Base-by-base conservation (phyloP, 2,888 invertebrate genomes). In the Fabriciana adippe region DNA sequence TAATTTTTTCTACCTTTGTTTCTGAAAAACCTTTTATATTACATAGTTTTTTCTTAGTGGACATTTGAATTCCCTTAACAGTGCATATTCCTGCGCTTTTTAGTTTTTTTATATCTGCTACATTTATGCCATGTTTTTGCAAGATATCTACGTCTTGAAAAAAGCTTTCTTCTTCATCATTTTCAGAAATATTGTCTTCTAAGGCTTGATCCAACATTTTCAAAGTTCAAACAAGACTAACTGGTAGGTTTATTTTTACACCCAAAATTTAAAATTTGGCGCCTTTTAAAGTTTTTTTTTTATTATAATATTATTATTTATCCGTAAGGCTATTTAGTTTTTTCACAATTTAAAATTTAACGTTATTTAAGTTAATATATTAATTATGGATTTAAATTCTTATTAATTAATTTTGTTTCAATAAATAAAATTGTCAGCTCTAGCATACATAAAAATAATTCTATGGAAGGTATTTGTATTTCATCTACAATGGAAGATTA, bases 21-120 rank as follows among this genome's bases (percentile, higher is more conserved):
- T 96, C 96, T 21, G 96, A 95, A 78, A 97, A 95, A 6, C 96
- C 96, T 89, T 96, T 96, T 64, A 96, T 95, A 74, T 93, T 93
- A 76, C 94, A 93, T 64, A 97, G 82, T 79, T 94, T 95, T 80
- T 95, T 96, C 78, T 94, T 94, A 14, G 96, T 96, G 2, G 94
- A 94, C 97, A 97, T 97, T 82, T 96, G 95, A 66, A 97, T 92
- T 0, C 97, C 97, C 90, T 96, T 96, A 59, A 97, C 94, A 0
- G 97, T 97, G 78, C 96, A 96, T 77, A 97, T 96, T 73, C 97
- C 97, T 57, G 94, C 93, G 15, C 93, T 92, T 85, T 97, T 96
- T 74, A 97, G 84, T 83, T 96, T 95, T 87, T 96, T 96, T 41
- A 97, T 95, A 80, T 97, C 97, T 4, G 95, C 95, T 56, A 94